phyloP scores from a whole-genome alignment of 1,140 invertebrate genomes.

The Hypsibius dujardini region DNA sequence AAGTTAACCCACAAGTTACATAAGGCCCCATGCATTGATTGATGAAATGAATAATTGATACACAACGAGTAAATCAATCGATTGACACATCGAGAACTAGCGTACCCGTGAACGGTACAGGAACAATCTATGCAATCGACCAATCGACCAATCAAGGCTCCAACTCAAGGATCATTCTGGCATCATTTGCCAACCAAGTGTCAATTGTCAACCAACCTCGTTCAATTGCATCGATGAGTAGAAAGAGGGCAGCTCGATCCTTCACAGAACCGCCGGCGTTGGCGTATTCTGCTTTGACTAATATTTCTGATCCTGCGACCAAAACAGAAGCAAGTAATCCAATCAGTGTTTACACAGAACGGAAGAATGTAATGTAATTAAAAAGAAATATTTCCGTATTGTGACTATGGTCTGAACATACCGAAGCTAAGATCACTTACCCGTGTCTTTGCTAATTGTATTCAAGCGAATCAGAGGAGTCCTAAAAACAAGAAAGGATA shows the following conservation, averaged over 20 bases:
- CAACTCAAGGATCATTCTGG: too few relatives aligned
- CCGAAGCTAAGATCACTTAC: slow-evolving; percentile 20
- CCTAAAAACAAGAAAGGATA: slow-evolving; percentile 24
- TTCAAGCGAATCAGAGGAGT: slow-evolving; percentile 33
- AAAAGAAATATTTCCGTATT: background rate
- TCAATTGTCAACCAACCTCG: too few relatives aligned
- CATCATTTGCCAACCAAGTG: too few relatives aligned
- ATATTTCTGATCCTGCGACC: slow-evolving; percentile 32
- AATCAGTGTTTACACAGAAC: background rate
- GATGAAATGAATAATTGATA: too few relatives aligned
- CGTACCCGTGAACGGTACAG: slow-evolving; percentile 19
- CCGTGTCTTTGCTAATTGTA: slow-evolving; percentile 33
- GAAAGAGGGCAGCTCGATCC: slow-evolving; percentile 32
- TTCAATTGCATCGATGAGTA: slow-evolving; percentile 32
- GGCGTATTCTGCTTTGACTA: slow-evolving; percentile 34
- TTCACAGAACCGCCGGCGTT: slow-evolving; percentile 35
- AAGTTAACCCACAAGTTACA: too few relatives aligned
- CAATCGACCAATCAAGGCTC: too few relatives aligned
- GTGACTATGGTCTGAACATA: background rate
- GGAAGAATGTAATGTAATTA: slow-evolving; percentile 1
- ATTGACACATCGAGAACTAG: background rate
- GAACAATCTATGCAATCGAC: too few relatives aligned
- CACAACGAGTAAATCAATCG: background rate
- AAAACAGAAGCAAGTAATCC: background rate
- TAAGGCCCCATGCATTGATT: too few relatives aligned